These are phyloP conservation scores for Huso huso DNA, from an alignment of 2,797 vertebrate genomes.

Conservation along the genomic window DNA sequence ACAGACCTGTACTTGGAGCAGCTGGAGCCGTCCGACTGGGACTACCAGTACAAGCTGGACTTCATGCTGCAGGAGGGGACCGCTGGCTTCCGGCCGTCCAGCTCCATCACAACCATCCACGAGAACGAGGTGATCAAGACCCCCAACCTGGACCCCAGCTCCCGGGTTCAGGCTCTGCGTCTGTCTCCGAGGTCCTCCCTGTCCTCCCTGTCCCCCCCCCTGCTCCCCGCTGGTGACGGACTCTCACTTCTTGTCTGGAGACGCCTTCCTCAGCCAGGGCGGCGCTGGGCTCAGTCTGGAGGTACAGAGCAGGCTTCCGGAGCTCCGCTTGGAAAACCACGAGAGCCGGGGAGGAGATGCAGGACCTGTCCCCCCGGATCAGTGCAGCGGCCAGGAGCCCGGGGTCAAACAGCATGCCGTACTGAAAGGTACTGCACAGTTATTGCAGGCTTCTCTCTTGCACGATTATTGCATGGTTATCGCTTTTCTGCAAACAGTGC, in stretches of 20 bases:
- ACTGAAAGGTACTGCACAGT: too few species aligned
- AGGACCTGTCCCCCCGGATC: slow-evolving; percentile 2
- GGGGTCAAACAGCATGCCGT: slow-evolving; percentile 35
- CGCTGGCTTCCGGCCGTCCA: slow-evolving; percentile 74
- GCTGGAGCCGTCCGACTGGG: slow-evolving; percentile 72
- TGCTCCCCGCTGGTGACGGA: slow-evolving; percentile 84
- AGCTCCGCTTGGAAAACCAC: slow-evolving; percentile 57
- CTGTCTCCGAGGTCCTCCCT: slow-evolving; percentile 89
- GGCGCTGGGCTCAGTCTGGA: slow-evolving; percentile 57
- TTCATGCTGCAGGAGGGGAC: slow-evolving; percentile 75
- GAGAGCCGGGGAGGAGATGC: slow-evolving; percentile 34
- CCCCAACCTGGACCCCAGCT: slow-evolving; percentile 39
- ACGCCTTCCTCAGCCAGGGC: slow-evolving; percentile 59
- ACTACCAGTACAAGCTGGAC: slow-evolving; percentile 87
- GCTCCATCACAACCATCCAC: slow-evolving; percentile 90
- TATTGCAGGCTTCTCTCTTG: too few species aligned
- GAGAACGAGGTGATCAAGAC: slow-evolving; percentile 79
- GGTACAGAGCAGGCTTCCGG: slow-evolving; percentile 58
- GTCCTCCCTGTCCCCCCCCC: slow-evolving; percentile 89
- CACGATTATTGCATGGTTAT: too few species aligned
- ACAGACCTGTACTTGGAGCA: slow-evolving; percentile 85
- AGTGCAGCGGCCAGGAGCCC: neutral
- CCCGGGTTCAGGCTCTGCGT: slow-evolving; percentile 67
- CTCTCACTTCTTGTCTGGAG: slow-evolving; percentile 63
- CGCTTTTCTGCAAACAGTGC: too few species aligned